Base-by-base conservation (phyloP, 2,888 invertebrate species). In the Oxytorus armatus region DNA sequence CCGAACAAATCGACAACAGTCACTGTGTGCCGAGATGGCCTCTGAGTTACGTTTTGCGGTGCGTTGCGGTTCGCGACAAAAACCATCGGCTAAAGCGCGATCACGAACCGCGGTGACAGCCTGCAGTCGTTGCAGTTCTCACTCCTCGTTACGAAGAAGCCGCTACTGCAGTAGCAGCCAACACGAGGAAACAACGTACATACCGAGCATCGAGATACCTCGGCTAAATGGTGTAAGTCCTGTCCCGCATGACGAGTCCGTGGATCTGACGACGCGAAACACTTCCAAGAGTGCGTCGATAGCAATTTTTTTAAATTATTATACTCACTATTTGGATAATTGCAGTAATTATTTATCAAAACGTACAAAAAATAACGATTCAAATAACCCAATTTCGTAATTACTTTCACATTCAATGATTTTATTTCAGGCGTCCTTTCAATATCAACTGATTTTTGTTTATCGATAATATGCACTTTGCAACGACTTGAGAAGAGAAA, bases 21-120 rank as follows among this genome's bases (percentile, higher is more conserved):
- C 98, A 0, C 92, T 98, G 66, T 98, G 98, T 92, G 96, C 97
- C 49, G 98, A 98, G 93, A 98, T 98, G 97, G 97, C 95, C 0
- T 96, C 98, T 93, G 98, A 98, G 92, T 92, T 98, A 78, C 93
- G 97, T 33, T 98, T 98, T 89, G 98, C 98, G 0, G 95, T 98
- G 91, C 94, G 96, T 61, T 98, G 98, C 84, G 97, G 97, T 3
- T 96, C 97, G 0, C 94, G 96, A 82, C 96, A 96, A 88, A 93
- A 97, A 79, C 96, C 97, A 0, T 96, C 96, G 7, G 92, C 97
- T 10, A 94, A 96, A 83, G 80, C 82, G 36, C 78, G 57, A 44
- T 68, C 70, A n/a, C 74, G 68, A 2, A 59, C 73, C 49, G 83
- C 86, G 66, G 83, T 88, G 75, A 86, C 87, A 44, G 86, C 90